phyloP scores from a whole-genome alignment of 2,888 invertebrate genomes.

The Enchytraeus crypticus region DNA sequence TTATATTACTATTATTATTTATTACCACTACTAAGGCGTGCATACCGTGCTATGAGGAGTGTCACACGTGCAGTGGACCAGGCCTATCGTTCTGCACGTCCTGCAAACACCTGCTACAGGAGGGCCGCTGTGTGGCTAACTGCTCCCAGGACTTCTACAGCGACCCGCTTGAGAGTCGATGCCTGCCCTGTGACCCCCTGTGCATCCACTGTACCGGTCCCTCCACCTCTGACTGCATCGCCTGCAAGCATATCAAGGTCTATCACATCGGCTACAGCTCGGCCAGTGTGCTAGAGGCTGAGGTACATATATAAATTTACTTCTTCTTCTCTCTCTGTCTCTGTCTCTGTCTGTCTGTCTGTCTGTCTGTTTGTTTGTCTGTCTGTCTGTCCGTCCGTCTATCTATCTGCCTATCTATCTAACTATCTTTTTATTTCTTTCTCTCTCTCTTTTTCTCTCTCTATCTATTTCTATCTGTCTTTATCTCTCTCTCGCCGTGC shows the following conservation, averaged over 20 bases:
- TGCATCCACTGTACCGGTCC: constrained; percentile 9
- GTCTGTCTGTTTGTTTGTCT: no score
- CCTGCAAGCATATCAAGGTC: constrained; percentile 13
- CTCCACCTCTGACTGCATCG: constrained; percentile 4
- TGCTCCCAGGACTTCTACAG: constrained; percentile 61
- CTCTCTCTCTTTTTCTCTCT: no score
- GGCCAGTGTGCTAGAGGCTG: background rate
- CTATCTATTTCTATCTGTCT: no score
- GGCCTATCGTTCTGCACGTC: constrained; percentile 41
- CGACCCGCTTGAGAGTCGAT: constrained; percentile 63
- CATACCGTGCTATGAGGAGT: constrained; percentile 78
- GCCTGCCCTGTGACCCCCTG: constrained; percentile 61
- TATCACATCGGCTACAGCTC: background rate
- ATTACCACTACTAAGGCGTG: constrained; percentile 57
- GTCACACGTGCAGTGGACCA: constrained; percentile 76
- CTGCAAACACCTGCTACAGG: constrained; percentile 6
- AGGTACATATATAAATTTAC: no score
- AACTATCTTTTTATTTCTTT: no score
- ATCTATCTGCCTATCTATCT: no score
- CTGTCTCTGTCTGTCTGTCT: no score
- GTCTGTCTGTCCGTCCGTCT: no score
- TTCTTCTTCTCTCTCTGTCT: no score
- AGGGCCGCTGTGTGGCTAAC: constrained; percentile 16
- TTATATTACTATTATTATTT: background rate
- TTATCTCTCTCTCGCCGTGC: no score